Evolutionary conservation across 1,140 invertebrate genomes (phyloP), one percentile per base, ranked within the genome.

Genomic region (Penaeus vannamei): DNA sequence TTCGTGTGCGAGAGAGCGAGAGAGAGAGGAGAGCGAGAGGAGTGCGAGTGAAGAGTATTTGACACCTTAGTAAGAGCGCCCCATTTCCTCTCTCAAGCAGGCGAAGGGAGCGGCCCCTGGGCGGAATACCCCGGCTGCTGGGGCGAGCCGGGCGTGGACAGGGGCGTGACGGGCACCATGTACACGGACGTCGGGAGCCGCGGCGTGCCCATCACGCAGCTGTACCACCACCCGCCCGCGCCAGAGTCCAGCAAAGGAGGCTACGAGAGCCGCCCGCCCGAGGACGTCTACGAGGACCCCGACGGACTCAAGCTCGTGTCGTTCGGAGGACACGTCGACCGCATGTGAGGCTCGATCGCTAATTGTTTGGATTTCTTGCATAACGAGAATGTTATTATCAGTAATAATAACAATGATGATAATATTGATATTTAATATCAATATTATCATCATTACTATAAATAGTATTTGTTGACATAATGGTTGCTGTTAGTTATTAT

Each of bases 281-380:
- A 91, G 81, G 90, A 89, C 42, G 89, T 91, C 60, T 91, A 91
- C 29, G 91, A 91, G 84, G 91, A 91, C 36, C 91, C 91, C 53
- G 91, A 91, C 66, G 89, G 91, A 17, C 86, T 91, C n/a, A 86
- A 87, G 46, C 86, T 91, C 20, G 91, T 91, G 29, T 91, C 91
- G 23, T 91, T 91, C 60, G 85, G 86, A 59, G 85, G 87, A 14
- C 90, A 89, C 80, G 62, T 85, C 19, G 89, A 91, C 29, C 90
- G 80, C 3, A 89, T 85, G 90, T 91, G 77, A 79, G 62, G 66
- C 36, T 23, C 7, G n/a, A 5, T 59, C 5, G n/a, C n/a, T 23
- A 26, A 26, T 42, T 20, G 29, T n/a, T n/a, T n/a, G n/a, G n/a
- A n/a, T 53, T 0, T 14, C 53, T 53, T 10, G 17, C 14, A 53